Evolutionary conservation across 2,797 vertebrate genomes (phyloP).

Genomic region (Pygocentrus nattereri): DNA sequence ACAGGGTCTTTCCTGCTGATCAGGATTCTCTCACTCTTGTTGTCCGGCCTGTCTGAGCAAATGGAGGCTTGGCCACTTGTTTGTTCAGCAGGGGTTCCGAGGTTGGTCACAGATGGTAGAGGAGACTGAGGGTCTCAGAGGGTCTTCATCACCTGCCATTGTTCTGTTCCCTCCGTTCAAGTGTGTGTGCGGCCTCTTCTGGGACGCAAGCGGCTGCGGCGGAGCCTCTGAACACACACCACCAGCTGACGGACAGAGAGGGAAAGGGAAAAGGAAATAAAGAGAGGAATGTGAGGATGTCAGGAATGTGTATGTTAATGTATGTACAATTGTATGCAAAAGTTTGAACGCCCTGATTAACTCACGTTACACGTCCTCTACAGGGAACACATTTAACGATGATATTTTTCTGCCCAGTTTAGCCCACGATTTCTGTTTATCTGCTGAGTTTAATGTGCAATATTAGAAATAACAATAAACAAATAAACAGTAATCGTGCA

Average conservation of each 20-base stretch:
- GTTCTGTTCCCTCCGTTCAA: slow-evolving; percentile 24
- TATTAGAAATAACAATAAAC: no score
- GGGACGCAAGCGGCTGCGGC: slow-evolving; percentile 3
- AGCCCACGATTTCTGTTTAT: no score
- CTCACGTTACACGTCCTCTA: no score
- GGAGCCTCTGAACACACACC: slow-evolving; percentile 13
- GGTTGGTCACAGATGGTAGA: slow-evolving; percentile 53
- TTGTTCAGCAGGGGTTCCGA: slow-evolving; percentile 53
- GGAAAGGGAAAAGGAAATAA: slow-evolving; percentile 2
- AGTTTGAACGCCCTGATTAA: no score
- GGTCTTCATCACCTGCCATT: slow-evolving; percentile 48
- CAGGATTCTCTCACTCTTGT: neutral
- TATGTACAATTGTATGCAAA: no score
- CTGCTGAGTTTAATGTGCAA: no score
- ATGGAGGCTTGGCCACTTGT: slow-evolving; percentile 52
- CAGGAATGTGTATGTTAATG: no score
- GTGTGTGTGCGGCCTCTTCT: slow-evolving; percentile 9
- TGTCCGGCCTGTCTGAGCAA: slow-evolving; percentile 44
- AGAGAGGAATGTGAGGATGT: neutral
- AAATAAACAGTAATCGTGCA: no score
- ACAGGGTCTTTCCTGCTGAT: neutral
- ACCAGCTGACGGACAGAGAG: slow-evolving; percentile 26
- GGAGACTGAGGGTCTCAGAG: slow-evolving; percentile 25
- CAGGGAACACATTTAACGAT: no score
- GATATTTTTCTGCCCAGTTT: no score